phyloP scores from a whole-genome alignment of 2,888 invertebrate species.

The Adelognathus sp. region DNA sequence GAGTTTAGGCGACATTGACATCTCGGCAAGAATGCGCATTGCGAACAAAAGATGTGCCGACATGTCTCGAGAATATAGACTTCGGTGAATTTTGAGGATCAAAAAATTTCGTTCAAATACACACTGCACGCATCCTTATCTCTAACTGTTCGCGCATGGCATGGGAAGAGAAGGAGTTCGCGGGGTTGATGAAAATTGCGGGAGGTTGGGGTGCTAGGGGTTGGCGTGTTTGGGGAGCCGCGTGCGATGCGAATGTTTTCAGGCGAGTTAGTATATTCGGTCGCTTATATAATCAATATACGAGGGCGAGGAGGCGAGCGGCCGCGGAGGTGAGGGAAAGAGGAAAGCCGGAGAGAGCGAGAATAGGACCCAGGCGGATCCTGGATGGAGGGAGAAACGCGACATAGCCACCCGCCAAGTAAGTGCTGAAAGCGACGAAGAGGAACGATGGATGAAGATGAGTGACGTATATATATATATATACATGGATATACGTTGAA shows the following conservation, averaged over 20 bases:
- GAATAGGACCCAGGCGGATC: conserved; percentile 53
- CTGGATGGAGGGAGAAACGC: conserved; percentile 35
- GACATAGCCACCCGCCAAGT: conserved; percentile 21
- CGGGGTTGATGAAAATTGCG: neutral
- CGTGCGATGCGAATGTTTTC: conserved; percentile 72
- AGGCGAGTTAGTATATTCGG: conserved; percentile 77
- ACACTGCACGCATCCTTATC: conserved; percentile 51
- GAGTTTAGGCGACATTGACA: conserved; percentile 19
- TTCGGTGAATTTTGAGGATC: conserved; percentile 55
- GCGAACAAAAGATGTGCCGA: conserved; percentile 23
- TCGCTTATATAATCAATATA: conserved; percentile 80
- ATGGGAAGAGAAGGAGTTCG: conserved; percentile 19
- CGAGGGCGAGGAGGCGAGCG: conserved; percentile 67
- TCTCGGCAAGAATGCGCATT: neutral
- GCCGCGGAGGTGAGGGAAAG: conserved; percentile 44
- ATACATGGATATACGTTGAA: conserved; percentile 1
- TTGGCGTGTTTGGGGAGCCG: conserved; percentile 55
- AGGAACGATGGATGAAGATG: conserved; percentile 11
- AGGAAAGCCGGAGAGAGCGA: conserved; percentile 58
- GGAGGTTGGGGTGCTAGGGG: conserved; percentile 21
- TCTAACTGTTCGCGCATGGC: conserved; percentile 29
- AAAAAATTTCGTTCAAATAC: conserved; percentile 58
- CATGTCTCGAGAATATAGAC: conserved; percentile 25
- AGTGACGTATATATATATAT: neutral
- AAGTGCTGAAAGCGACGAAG: conserved; percentile 31